Evolutionary conservation across 2,113 vertebrate species (phyloP).

Genomic region (Scolopax mira): DNA sequence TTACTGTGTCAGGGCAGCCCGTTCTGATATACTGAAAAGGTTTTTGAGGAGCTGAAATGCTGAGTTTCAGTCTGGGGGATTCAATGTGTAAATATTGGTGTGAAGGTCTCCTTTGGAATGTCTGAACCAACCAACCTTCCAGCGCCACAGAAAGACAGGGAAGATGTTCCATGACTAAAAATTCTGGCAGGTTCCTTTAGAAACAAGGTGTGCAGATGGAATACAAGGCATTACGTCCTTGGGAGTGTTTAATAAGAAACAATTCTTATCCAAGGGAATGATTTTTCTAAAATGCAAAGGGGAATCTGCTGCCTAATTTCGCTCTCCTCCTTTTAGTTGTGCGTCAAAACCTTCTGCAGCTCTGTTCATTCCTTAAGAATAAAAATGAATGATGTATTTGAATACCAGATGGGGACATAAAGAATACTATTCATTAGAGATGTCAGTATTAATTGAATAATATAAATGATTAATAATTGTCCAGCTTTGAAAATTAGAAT

Average conservation of each 20-base stretch:
- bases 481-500: neutral
- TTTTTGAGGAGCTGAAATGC: neutral
- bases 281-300: neutral
- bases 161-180: neutral
- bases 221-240: neutral
- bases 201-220: neutral
- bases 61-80: neutral
- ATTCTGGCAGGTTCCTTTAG: neutral
- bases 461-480: neutral
- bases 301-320: neutral
- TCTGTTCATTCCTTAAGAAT: neutral
- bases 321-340: neutral
- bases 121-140: neutral
- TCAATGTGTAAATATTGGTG: neutral
- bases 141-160: neutral
- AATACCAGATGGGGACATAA: neutral
- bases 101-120: neutral
- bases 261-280: neutral
- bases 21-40: neutral
- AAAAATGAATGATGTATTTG: neutral
- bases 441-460: conserved; percentile 10
- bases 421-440: neutral
- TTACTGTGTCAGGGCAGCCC: neutral
- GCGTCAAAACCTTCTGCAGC: neutral
- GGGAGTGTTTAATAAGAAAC: neutral